Evolutionary conservation across 2,113 vertebrate species (phyloP), one percentile per base, ranked within the genome.

Genomic region (Semicossyphus pulcher): DNA sequence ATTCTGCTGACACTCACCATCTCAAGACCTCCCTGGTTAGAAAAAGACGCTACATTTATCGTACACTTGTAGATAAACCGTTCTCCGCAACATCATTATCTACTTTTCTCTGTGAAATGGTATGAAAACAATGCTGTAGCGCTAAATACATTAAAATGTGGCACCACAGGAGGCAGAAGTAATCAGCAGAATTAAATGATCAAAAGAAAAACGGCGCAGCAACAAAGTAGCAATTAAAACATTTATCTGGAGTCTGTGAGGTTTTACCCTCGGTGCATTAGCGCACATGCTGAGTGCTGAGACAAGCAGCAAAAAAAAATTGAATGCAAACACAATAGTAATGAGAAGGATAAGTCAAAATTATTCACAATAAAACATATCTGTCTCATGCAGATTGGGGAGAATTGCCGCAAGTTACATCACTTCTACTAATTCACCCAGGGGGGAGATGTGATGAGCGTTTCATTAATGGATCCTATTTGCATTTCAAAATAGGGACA

Each of bases 371-470:
- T 78, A 63, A 83, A 73, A 73, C 31, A 51, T 64, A 20, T 64
- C 53, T 20, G 53, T 67, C 34, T 41, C 62, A 54, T 62, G 62
- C 42, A 79, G 72, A 78, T 75, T 23, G 42, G 20, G 7, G 28
- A 47, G 32, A 44, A 52, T 78, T 81, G 73, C 80, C 79, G 67
- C 71, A 68, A 51, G 82, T 81, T 80, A 66, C 81, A 75, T 85
- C 76, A 78, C 62, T 73, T 58, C 29, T 28, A 36, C 71, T 82
- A 75, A 86, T 82, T 69, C 69, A 67, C 56, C 53, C n/a, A 60
- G 47, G 10, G 56, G 63, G 62, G 34, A 65, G 42, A 68, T 42
- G 12, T 53, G 76, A 76, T 67, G 65, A 68, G 45, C 54, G 54
- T 62, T 42, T 67, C 48, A 71, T 85, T 69, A 84, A 65, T 74